Conservation (phyloP, 2,888 invertebrate genomes). For the Philereme transversata region DNA sequence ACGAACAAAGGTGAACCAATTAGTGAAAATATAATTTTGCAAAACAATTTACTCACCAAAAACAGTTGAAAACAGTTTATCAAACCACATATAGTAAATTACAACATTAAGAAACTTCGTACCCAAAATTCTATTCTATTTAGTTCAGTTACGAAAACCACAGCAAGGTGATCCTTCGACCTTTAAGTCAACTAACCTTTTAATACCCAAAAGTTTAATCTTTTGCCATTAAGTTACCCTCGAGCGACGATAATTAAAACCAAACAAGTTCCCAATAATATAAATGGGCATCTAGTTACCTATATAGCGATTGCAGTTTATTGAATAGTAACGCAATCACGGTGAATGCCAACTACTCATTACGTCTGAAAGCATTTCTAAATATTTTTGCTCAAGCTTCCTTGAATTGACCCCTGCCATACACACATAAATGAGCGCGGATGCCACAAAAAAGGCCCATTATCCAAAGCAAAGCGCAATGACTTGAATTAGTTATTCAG, state of each 20-base stretch:
- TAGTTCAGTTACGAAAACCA: conserved; percentile 39
- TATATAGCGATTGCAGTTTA: conserved; percentile 13
- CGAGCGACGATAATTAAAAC: conserved; percentile 40
- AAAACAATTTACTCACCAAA: conserved; percentile 3
- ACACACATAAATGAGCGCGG: conserved; percentile 48
- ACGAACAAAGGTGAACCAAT: conserved; percentile 9
- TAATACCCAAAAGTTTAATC: conserved; percentile 44
- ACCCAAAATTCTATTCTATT: conserved; percentile 16
- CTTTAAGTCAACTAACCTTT: conserved; percentile 53
- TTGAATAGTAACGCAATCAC: conserved; percentile 31
- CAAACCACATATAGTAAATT: conserved; percentile 11
- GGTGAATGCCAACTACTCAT: conserved; percentile 36
- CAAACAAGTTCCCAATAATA: conserved; percentile 36
- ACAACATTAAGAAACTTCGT: conserved; percentile 25
- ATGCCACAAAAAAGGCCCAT: conserved; percentile 70
- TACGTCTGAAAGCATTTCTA: conserved; percentile 45
- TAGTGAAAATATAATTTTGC: conserved; percentile 10
- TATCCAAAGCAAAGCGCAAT: conserved; percentile 71
- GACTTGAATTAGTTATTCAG: conserved; percentile 82
- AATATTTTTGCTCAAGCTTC: conserved; percentile 67
- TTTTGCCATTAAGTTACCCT: conserved; percentile 45
- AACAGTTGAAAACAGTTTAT: background rate
- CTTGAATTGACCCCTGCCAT: conserved; percentile 54
- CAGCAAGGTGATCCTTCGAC: conserved; percentile 49
- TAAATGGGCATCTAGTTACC: conserved; percentile 24